Evolutionary conservation across 2,888 invertebrate species (phyloP), one percentile per base, ranked within the genome.

Genomic region (Conus canariensis): DNA sequence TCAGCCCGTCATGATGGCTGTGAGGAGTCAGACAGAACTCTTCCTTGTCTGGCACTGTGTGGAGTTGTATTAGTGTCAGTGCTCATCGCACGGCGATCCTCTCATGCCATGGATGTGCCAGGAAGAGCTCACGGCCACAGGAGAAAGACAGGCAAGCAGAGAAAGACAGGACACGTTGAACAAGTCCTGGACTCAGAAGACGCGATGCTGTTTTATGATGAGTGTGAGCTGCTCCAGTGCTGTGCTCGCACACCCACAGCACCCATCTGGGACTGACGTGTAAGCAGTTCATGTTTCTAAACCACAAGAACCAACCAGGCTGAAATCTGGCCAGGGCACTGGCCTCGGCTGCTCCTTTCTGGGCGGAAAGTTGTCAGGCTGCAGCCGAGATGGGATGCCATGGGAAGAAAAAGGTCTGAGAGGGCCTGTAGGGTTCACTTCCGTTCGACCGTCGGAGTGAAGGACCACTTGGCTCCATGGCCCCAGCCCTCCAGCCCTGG

Each of bases 1-100:
- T 45, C 45, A 45, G 45, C 45, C 45, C 45, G 45, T 45, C 45
- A 45, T 45, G 45, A 45, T 4, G 45, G 45, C 45, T 45, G 45
- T 45, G 3, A 45, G 45, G 45, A 45, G 45, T 2, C 45, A 80
- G 45, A 45, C 14, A 30, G 16, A 80, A 30, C 45, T 80, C 64
- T 64, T 45, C 0, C 30, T 86, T 64, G 86, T 67, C 2, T 67
- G 67, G 67, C 86, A 22, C 30, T 67, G 67, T 59, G 86, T 86
- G 64, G 86, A 25, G 86, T 59, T 60, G 45, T 67, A 67, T 86
- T 86, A 86, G 86, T 67, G 86, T 86, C 67, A 86, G 59, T 86
- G 86, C 25, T 14, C 67, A 22, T 16, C 45, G 45, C 45, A 45
- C 4, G 45, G 45, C 45, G 45, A 14, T 85, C 67, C 86, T 19